Base-by-base conservation (phyloP, 2,113 vertebrate species). In the Phycodurus eques region DNA sequence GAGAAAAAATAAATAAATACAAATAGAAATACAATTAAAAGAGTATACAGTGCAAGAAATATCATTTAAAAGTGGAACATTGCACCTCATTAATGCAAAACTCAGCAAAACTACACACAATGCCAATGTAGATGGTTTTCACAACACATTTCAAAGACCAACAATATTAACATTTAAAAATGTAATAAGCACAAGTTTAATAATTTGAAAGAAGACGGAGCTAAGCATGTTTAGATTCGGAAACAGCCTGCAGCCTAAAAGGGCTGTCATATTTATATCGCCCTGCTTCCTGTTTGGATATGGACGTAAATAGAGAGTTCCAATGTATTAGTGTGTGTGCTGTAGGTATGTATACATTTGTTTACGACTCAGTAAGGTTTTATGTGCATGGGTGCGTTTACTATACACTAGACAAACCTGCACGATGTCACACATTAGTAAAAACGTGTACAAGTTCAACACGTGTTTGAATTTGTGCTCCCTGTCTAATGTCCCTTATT, bases 211-310 rank as follows among this genome's bases (percentile, higher is more conserved):
- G 59, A 35, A 14, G 17, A 42, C 0, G 19, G 62, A 64, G 42
- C 63, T 35, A 19, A 61, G 31, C 59, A 17, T 61, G 31, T 61
- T 35, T 35, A 61, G 31, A 61, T 61, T 17, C 33, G 14, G 31
- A 61, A 61, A 61, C 59, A 61, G 59, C 31, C 31, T 61, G 39
- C 39, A 43, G 39, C 20, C 62, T 22, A 64, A 42, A 44, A 44
- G 20, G 39, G 22, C 90, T 78, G 78, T 76, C 84, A 84, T 89
- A 88, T 90, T 89, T 89, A 91, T 86, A 87, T 87, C 80, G 75
- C 22, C 63, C 62, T 65, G 67, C 76, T 90, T 91, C 90, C 90
- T 90, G 90, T 91, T 87, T 85, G 85, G 83, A 84, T 68, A 73
- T 68, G 78, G 66, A 84, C 87, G 84, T 88, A 90, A 88, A 91